These are phyloP conservation scores for Troilus luridus DNA, from an alignment of 2,888 invertebrate species.

Conservation along the genomic window DNA sequence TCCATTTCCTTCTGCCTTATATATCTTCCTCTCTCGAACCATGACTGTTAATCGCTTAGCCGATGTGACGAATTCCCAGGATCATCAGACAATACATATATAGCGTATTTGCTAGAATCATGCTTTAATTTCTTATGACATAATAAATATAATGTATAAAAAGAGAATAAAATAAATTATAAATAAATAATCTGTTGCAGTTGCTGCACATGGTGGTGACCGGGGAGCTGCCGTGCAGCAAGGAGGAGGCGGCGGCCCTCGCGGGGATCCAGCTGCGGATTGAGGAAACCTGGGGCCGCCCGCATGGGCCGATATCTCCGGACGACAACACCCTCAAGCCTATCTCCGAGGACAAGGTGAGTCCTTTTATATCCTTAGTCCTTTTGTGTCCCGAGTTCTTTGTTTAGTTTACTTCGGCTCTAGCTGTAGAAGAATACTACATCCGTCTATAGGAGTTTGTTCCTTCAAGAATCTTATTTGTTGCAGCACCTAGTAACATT, in stretches of 20 bases:
- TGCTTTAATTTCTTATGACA: no score
- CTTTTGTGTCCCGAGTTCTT: background rate
- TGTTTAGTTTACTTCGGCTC: background rate
- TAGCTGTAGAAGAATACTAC: background rate
- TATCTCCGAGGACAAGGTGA: constrained; percentile 68
- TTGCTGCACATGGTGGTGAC: constrained; percentile 74
- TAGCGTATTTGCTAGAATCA: no score
- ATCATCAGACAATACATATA: no score
- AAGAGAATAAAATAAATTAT: no score
- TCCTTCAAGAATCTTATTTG: no score
- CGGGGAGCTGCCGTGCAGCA: constrained; percentile 75
- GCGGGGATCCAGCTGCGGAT: constrained; percentile 77
- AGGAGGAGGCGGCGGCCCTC: constrained; percentile 76
- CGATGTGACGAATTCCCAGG: no score
- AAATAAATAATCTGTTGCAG: constrained; percentile 68
- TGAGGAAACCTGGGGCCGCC: constrained; percentile 72
- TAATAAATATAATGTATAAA: no score
- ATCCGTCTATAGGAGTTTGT: no score
- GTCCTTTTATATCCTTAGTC: background rate
- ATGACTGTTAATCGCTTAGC: no score
- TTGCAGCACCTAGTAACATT: no score
- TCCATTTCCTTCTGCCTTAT: no score
- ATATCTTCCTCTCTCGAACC: no score
- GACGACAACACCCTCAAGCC: constrained; percentile 67
- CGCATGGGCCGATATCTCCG: constrained; percentile 65